Conservation (phyloP, 2,113 vertebrate genomes). For the Halichoeres trimaculatus region DNA sequence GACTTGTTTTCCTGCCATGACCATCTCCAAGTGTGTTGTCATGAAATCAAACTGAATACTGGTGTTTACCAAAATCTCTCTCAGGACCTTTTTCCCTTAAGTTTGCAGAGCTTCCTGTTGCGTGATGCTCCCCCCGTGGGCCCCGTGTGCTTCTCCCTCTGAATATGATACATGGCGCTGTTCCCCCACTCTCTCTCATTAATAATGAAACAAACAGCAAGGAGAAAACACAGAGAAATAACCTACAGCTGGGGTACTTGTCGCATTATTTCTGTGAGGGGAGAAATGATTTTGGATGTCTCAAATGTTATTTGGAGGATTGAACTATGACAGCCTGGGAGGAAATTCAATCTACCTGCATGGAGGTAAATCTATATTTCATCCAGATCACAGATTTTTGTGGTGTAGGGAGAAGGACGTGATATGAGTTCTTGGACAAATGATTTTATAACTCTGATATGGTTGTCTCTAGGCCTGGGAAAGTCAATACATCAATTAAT, state of each 20-base stretch:
- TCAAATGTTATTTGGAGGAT: conserved; percentile 36
- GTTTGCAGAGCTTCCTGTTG: conserved; percentile 70
- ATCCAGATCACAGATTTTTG: no score
- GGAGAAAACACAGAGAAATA: conserved; percentile 58
- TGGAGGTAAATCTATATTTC: no score
- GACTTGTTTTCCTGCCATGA: background rate
- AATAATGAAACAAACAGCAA: conserved; percentile 77
- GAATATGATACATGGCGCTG: conserved; percentile 71
- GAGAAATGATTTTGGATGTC: conserved; percentile 1
- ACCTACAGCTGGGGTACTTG: conserved; percentile 51
- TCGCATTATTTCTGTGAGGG: conserved; percentile 46
- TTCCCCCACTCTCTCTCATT: conserved; percentile 70
- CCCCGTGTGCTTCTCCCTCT: conserved; percentile 38
- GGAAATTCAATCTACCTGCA: no score
- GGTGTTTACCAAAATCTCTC: conserved; percentile 55
- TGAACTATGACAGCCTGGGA: background rate
- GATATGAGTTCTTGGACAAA: no score
- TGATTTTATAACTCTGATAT: no score
- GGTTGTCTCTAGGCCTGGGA: no score
- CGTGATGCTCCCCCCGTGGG: conserved; percentile 53
- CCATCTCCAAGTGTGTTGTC: conserved; percentile 29
- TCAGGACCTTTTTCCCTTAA: conserved; percentile 52
- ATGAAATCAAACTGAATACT: conserved; percentile 26
- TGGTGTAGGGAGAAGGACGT: no score
- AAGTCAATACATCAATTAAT: no score